Percentiles rank a stretch among this genome's conserved stretches.
These are phyloP conservation scores for Psammodynastes pulverulentus DNA, from an alignment of 2,113 vertebrate genomes.

Conservation along the genomic window DNA sequence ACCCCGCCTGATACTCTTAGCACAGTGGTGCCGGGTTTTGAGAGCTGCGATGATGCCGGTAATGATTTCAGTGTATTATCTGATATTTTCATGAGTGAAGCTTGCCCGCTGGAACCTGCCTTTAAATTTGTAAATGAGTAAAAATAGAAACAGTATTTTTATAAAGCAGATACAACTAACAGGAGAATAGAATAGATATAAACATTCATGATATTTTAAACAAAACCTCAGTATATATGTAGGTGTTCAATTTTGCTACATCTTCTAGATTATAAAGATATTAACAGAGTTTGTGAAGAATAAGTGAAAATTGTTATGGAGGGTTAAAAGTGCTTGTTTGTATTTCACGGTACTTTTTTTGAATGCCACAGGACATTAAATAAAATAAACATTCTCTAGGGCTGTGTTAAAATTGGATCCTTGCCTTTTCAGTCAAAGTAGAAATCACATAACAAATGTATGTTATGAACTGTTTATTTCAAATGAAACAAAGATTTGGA, in stretches of 20 bases:
- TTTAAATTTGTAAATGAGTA: conserved; percentile 60
- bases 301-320: background rate
- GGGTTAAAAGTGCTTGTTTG: background rate
- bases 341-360: background rate
- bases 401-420: background rate
- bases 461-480: background rate
- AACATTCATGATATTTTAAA: no score
- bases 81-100: conserved; percentile 88
- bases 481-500: background rate
- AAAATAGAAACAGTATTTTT: background rate
- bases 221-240: background rate
- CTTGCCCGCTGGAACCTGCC: conserved; percentile 77
- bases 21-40: conserved; percentile 90
- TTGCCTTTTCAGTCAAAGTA: background rate
- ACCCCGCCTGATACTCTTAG: conserved; percentile 91
- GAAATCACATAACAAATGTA: background rate
- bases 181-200: background rate
- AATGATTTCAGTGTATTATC: conserved; percentile 87
- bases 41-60: conserved; percentile 80
- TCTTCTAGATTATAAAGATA: background rate
- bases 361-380: background rate
- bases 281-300: background rate
- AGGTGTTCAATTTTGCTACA: background rate
- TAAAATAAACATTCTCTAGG: background rate
- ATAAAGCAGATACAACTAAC: background rate